Conservation (phyloP, 2,797 vertebrate species). For the Aulostomus chinensis region DNA sequence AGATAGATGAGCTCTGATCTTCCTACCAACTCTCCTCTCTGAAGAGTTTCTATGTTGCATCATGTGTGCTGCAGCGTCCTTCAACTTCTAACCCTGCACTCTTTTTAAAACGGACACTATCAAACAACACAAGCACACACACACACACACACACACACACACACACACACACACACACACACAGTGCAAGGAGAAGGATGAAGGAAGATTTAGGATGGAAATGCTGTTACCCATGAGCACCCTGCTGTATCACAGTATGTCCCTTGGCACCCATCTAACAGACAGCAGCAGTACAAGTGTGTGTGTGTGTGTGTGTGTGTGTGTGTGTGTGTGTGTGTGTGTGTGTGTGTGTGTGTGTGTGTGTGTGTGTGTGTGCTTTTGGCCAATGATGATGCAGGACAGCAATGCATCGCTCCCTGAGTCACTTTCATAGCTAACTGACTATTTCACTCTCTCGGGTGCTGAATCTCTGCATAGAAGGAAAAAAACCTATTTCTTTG, state of each 20-base stretch:
- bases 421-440: constrained; percentile 21
- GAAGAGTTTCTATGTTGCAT: constrained; percentile 29
- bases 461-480: neutral
- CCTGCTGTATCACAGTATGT: constrained; percentile 9
- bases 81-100: constrained; percentile 34
- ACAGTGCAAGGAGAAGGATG: constrained; percentile 14
- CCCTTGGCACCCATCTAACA: constrained; percentile 30
- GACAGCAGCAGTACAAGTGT: constrained; percentile 2
- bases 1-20: constrained; percentile 40
- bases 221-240: constrained; percentile 35
- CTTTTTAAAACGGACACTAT: constrained; percentile 26
- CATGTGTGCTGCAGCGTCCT: constrained; percentile 40
- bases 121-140: constrained; percentile 10
- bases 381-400: too few relatives aligned
- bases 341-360: neutral
- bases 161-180: neutral
- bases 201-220: constrained; percentile 20
- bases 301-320: constrained; percentile 3
- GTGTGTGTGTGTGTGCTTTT: constrained; percentile 3
- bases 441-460: constrained; percentile 3
- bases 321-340: neutral
- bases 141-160: neutral
- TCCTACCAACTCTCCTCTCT: constrained; percentile 12
- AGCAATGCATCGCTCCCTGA: too few relatives aligned
- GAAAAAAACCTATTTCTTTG: neutral